Evolutionary conservation across 2,113 vertebrate genomes (phyloP), one percentile per base, ranked within the genome.

Genomic region (Scomber scombrus): DNA sequence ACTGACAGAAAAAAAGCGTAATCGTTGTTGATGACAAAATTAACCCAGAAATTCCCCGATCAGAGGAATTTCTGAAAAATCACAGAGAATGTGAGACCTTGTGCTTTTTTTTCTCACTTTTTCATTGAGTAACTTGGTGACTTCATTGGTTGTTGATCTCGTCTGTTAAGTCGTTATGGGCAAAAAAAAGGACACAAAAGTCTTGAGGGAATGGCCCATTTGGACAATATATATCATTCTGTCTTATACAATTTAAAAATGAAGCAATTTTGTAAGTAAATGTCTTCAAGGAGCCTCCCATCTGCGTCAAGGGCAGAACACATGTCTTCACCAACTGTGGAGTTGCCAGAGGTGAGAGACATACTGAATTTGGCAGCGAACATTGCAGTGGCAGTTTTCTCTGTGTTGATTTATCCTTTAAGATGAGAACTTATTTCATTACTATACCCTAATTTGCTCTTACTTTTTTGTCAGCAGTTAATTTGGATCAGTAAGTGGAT

Each of bases 261-360:
- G 10, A 26, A 26, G 3, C 4, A 29, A 13, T 75, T 71, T 61
- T 29, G 14, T 19, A 9, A 62, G 18, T 34, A 16, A 85, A 68
- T 67, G 21, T 67, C 40, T 47, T 76, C 26, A 55, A 57, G 40
- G 40, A 76, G 49, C 56, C 45, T 72, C 3, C 23, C 54, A 68
- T 77, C n/a, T 67, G 55, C 12, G 3, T 61, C 51, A 40, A 58
- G 49, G 34, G 3, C 23, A 40, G 61, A 72, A 55, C 26, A 61
- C 50, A 66, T 71, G 74, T 66, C 66, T 23, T 18, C 40, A 62
- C 4, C 18, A 6, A 29, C 54, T 80, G 54, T 51, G 34, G 34
- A 40, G 26, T 15, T 1, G 5, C 40, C 60, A 50, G 67, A 49
- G 14, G 45, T 66, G 46, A 60, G 46, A 60, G 55, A 21, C 12